Percentiles rank a stretch among this genome's conserved stretches.
Conservation (phyloP, 2,888 invertebrate genomes). For the Tetragnatha montana region DNA sequence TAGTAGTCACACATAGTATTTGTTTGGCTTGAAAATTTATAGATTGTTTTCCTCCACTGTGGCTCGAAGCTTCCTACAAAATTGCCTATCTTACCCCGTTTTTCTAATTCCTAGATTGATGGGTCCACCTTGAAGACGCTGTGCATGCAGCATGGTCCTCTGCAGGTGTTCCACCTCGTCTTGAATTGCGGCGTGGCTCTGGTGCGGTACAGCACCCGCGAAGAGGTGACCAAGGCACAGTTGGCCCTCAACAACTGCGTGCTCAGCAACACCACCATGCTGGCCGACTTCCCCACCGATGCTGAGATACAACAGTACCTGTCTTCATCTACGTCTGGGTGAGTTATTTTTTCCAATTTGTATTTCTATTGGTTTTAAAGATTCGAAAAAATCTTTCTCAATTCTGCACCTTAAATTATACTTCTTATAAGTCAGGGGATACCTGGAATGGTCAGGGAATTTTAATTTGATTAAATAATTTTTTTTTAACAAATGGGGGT, state of each 20-base stretch:
- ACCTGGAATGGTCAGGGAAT: no score
- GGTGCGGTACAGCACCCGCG: conserved; percentile 92
- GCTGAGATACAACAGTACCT: conserved; percentile 90
- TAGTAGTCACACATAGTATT: no score
- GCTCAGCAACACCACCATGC: conserved; percentile 94
- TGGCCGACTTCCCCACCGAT: conserved; percentile 94
- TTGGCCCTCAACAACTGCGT: conserved; percentile 96
- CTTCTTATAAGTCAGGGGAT: no score
- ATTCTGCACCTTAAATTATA: no score
- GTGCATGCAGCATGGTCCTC: conserved; percentile 96
- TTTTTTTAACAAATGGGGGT: no score
- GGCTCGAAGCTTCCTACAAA: no score
- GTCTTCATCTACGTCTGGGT: background rate
- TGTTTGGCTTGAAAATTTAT: no score
- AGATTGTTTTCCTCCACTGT: no score
- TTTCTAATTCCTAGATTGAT: conserved; percentile 84
- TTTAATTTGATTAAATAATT: no score
- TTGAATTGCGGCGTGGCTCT: conserved; percentile 95
- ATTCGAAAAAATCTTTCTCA: no score
- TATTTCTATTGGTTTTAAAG: background rate
- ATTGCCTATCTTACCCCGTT: background rate
- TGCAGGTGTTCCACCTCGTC: conserved; percentile 94
- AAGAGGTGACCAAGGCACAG: conserved; percentile 97
- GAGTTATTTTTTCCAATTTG: no score
- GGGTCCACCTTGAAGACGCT: conserved; percentile 95